Percentiles rank a stretch among this genome's conserved stretches.
Conservation (phyloP, 2,797 vertebrate species). For the Macroramphosus scolopax region DNA sequence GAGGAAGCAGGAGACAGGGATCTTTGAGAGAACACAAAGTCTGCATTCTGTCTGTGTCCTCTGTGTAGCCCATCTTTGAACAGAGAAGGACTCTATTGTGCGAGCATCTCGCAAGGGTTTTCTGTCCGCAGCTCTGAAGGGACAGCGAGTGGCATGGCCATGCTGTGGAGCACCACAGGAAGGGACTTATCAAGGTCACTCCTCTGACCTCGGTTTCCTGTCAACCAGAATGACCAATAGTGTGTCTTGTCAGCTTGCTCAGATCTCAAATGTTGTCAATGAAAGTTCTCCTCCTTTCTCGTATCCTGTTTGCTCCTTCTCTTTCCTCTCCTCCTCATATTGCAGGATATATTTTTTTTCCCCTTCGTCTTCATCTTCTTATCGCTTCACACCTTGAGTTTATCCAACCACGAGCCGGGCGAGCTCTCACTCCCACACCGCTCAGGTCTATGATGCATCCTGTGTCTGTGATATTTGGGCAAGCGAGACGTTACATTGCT, state of each 20-base stretch:
- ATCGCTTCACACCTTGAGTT: conserved; percentile 47
- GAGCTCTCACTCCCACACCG: conserved; percentile 26
- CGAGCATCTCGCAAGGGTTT: conserved; percentile 31
- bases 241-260: conserved; percentile 32
- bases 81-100: conserved; percentile 71
- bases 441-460: conserved; percentile 39
- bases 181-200: conserved; percentile 66
- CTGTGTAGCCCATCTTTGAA: conserved; percentile 27
- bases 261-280: conserved; percentile 38
- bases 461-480: conserved; percentile 35
- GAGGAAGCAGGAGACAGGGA: conserved; percentile 61
- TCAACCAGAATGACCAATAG: conserved; percentile 68
- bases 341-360: conserved; percentile 28
- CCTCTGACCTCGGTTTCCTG: conserved; percentile 75
- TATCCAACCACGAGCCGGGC: conserved; percentile 26
- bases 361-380: conserved; percentile 40
- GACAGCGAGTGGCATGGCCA: conserved; percentile 57
- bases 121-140: conserved; percentile 40
- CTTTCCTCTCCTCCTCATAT: conserved; percentile 18
- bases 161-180: conserved; percentile 62
- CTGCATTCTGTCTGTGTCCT: conserved; percentile 62
- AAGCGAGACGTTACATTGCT: conserved; percentile 16
- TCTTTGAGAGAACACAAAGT: conserved; percentile 72
- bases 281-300: conserved; percentile 30
- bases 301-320: conserved; percentile 7